Conservation (phyloP, 2,888 invertebrate species). For the Macrophya annulata region DNA sequence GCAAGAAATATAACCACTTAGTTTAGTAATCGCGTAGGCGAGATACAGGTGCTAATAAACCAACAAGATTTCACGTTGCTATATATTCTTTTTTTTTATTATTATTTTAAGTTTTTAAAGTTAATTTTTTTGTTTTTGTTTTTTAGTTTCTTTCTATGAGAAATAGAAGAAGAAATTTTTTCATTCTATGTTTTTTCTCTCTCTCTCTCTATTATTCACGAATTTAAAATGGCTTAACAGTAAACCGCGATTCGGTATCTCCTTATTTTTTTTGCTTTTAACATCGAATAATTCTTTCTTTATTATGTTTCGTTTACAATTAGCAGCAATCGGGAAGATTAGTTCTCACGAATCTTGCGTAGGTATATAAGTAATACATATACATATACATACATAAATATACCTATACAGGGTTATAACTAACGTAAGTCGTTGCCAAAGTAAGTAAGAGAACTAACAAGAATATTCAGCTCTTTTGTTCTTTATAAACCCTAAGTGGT, state of each 20-base stretch:
- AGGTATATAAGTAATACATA: background rate
- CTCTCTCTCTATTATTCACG: background rate
- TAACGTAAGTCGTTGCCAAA: background rate
- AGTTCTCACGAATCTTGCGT: slow-evolving; percentile 41
- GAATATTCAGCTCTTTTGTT: slow-evolving; percentile 18
- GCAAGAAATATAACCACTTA: background rate
- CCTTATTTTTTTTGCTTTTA: background rate
- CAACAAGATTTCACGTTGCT: background rate
- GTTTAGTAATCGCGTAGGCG: slow-evolving; percentile 1
- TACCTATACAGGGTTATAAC: slow-evolving; percentile 6
- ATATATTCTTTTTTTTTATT: background rate
- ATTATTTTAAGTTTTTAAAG: too few species aligned
- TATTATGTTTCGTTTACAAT: background rate
- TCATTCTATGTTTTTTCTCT: too few species aligned
- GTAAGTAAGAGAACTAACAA: slow-evolving; percentile 22
- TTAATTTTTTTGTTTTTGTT: too few species aligned
- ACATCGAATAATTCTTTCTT: background rate
- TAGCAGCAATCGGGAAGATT: slow-evolving; percentile 28
- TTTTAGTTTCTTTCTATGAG: background rate
- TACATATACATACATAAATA: too few species aligned
- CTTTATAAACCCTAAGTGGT: background rate
- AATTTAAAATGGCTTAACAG: background rate
- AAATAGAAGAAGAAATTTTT: background rate
- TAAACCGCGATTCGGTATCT: background rate
- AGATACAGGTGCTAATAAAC: slow-evolving; percentile 15